Percentiles rank a stretch among this genome's conserved stretches.
Conservation (phyloP, 2,113 vertebrate species). For the Microcebus jonahi region DNA sequence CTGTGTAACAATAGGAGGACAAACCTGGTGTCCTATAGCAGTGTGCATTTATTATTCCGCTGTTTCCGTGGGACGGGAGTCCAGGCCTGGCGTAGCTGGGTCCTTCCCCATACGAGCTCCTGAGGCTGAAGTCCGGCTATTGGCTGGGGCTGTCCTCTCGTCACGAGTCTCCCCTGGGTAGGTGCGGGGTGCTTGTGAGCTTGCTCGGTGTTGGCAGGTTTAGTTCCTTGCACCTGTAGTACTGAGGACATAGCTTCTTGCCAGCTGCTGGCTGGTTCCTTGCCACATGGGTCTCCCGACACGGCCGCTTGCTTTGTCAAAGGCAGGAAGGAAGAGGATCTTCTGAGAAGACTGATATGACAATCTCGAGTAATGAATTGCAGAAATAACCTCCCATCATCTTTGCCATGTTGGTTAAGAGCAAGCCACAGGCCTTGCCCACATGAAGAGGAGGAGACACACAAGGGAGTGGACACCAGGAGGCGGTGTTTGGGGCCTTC, state of each 20-base stretch:
- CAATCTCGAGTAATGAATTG: neutral
- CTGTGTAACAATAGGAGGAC: neutral
- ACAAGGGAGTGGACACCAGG: neutral
- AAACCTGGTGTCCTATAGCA: neutral
- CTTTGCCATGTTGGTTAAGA: neutral
- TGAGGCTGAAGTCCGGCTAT: neutral
- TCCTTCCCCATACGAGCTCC: neutral
- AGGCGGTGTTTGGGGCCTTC: rapidly evolving
- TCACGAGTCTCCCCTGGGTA: neutral
- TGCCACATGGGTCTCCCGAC: neutral
- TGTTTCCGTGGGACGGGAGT: neutral
- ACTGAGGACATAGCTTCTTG: neutral
- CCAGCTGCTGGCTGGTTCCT: neutral
- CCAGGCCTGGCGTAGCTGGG: too few relatives aligned
- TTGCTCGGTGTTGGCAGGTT: neutral
- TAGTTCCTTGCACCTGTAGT: neutral
- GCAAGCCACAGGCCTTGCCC: neutral
- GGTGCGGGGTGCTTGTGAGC: neutral
- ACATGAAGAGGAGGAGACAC: rapidly evolving
- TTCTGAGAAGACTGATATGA: neutral
- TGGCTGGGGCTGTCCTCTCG: neutral
- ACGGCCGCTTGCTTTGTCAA: neutral
- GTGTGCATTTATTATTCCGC: neutral
- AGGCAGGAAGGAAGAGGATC: neutral
- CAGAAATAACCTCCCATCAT: neutral